Evolutionary conservation across 2,797 vertebrate species (phyloP).

Genomic region (Dendrocincla fuliginosa): DNA sequence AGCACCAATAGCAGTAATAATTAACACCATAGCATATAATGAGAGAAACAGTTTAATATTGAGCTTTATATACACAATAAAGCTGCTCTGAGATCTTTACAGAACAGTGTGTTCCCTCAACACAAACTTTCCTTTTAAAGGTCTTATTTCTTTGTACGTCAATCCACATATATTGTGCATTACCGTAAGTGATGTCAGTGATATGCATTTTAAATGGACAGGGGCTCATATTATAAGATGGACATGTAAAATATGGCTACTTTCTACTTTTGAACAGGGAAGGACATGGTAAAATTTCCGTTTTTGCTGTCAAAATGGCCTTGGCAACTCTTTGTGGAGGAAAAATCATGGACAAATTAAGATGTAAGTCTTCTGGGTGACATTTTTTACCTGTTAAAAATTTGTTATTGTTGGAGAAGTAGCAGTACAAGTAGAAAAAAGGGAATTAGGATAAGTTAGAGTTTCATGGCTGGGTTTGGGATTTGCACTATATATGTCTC

Average conservation of each 20-base stretch:
- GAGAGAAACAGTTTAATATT: not conserved
- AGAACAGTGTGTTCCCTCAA: not conserved
- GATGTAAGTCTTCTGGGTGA: slow-evolving; percentile 86
- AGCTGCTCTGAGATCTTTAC: not conserved
- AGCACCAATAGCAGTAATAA: not conserved
- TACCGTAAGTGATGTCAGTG: not conserved
- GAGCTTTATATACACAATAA: not conserved
- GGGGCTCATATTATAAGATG: not conserved
- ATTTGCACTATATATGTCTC: not conserved
- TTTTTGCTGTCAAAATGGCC: slow-evolving; percentile 94
- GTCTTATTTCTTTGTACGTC: not conserved
- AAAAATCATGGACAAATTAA: slow-evolving; percentile 98
- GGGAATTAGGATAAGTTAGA: not conserved
- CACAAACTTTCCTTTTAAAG: not conserved
- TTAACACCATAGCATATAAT: not conserved
- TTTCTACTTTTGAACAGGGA: slow-evolving; percentile 83
- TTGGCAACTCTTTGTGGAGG: slow-evolving; percentile 94
- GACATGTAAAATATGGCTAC: not conserved
- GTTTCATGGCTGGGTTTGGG: not conserved
- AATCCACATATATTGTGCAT: not conserved
- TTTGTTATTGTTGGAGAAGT: not conserved
- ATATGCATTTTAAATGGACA: not conserved
- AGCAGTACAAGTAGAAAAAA: not conserved
- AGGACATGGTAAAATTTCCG: slow-evolving; percentile 90
- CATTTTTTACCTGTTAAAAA: not conserved